Percentiles rank a stretch among this genome's conserved stretches.
phyloP scores from a whole-genome alignment of 1,140 invertebrate species.

The Araneus ventricosus region DNA sequence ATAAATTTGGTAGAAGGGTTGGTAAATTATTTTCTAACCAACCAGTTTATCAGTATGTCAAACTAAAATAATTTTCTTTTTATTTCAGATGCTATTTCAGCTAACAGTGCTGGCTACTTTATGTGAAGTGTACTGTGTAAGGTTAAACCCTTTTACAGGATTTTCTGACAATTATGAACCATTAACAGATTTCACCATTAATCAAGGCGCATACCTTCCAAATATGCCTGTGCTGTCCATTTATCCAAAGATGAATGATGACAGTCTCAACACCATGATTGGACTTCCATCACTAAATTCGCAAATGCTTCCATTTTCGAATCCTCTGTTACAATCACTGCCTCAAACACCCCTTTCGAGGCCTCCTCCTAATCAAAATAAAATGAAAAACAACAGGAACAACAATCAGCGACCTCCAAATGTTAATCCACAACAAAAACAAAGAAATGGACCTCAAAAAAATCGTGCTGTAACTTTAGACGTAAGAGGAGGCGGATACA shows the following conservation, averaged over 20 bases:
- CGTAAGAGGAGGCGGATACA: constrained; percentile 68
- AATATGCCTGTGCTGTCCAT: constrained; percentile 27
- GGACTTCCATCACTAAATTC: constrained; percentile 60
- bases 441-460: neutral
- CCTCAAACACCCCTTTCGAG: neutral
- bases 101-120: neutral
- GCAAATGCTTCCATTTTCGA: constrained; percentile 39
- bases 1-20: too few relatives aligned
- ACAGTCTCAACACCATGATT: neutral
- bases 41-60: too few relatives aligned
- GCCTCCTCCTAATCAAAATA: neutral
- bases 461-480: constrained; percentile 60
- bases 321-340: neutral
- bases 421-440: neutral
- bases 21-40: too few relatives aligned
- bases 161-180: constrained; percentile 52
- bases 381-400: neutral
- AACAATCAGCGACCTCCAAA: constrained; percentile 4
- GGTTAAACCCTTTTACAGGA: constrained; percentile 39
- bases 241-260: constrained; percentile 10
- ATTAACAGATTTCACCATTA: constrained; percentile 34
- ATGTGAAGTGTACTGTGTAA: neutral
- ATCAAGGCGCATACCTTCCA: constrained; percentile 50
- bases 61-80: neutral
- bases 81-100: constrained; percentile 8